These are phyloP conservation scores for Ispidina lecontei DNA, from an alignment of 2,797 vertebrate species.

Conservation along the genomic window DNA sequence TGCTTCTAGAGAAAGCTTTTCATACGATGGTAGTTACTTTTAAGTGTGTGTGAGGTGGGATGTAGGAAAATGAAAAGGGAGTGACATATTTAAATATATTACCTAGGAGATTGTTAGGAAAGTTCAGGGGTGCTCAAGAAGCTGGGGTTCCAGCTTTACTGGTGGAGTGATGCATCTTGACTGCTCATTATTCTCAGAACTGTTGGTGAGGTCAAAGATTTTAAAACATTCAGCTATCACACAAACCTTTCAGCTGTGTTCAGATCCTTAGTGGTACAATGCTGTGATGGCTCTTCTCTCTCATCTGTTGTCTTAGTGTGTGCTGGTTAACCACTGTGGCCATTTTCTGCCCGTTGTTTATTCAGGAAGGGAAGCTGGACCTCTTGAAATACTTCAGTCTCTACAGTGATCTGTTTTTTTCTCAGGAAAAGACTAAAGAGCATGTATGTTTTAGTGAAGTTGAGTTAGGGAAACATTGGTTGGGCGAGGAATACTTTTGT, in stretches of 20 bases:
- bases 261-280: accelerated
- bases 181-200: not conserved
- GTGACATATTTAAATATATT: not conserved
- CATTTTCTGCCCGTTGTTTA: not conserved
- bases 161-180: not conserved
- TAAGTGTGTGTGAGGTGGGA: not conserved
- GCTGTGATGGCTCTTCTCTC: not conserved
- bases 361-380: not conserved
- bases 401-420: not conserved
- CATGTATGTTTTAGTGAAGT: not conserved
- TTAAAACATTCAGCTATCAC: not conserved
- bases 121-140: not conserved
- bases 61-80: accelerated
- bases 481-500: not conserved
- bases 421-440: not conserved
- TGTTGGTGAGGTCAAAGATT: not conserved
- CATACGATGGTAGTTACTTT: not conserved
- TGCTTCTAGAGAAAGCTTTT: not conserved
- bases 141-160: not conserved
- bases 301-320: accelerated
- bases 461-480: not conserved
- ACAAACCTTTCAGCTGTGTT: not conserved
- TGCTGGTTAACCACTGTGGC: accelerated
- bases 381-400: not conserved
- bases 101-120: not conserved